Evolutionary conservation across 2,113 vertebrate species (phyloP), one percentile per base, ranked within the genome.

Genomic region (Oxyruncus cristatus): DNA sequence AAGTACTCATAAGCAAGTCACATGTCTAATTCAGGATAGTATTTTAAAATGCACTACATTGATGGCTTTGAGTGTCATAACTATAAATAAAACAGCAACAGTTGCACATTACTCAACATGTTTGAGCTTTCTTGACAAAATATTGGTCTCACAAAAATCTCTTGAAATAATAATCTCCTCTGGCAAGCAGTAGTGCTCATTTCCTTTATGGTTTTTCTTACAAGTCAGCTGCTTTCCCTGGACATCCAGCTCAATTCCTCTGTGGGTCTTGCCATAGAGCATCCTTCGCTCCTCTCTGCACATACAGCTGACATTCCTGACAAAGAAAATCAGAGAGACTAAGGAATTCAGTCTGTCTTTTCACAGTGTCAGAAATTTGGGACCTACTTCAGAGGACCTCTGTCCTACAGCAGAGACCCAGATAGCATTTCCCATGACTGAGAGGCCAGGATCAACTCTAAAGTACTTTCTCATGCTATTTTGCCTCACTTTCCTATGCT

Each of bases 401-500:
- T 63, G 21, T 72, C 39, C 37, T 79, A 15, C 44, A 83, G 19
- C n/a, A 53, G 6, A 75, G 44, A 61, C 11, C 14, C 33, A 66
- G 44, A 28, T 12, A 84, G 3, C 17, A 9, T 58, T 71, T 81
- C 4, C 32, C 15, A 44, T 14, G 56, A 9, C 32, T 39, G 27
- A 62, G 28, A 67, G 23, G 8, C 27, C 44, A 70, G 39, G 15
- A 87, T 12, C 9, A 50, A 9, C 19, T 58, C 22, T 30, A 30
- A 58, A 28, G 12, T 41, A 35, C 62, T 61, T 87, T 62, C 30
- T 66, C 27, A 53, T 0, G 0, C 8, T 59, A 3, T 63, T 74
- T 82, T 63, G 1, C 4, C 0, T 67, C 52, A 11, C 6, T 37
- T 53, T 11, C 14, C 22, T 55, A 11, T 4, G 1, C 3, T 3